Percentiles rank a stretch among this genome's conserved stretches.
Conservation (phyloP, 2,113 vertebrate species). For the Gasterosteus nipponicus region DNA sequence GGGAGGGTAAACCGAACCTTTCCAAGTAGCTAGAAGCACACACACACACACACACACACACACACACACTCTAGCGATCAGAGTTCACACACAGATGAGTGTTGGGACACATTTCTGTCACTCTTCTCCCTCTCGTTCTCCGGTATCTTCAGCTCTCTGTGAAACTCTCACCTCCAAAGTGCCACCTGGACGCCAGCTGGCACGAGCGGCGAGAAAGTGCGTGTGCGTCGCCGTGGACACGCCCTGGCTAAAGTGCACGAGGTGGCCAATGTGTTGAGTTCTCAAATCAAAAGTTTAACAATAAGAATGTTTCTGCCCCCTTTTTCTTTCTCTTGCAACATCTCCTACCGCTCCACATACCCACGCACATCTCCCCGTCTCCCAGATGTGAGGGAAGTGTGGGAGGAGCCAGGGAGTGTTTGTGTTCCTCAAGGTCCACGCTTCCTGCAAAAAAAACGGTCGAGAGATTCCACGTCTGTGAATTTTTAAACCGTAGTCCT, state of each 20-base stretch:
- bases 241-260: constrained; percentile 48
- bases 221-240: constrained; percentile 40
- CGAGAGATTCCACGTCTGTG: background rate
- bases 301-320: background rate
- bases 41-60: constrained; percentile 21
- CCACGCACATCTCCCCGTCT: constrained; percentile 3
- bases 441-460: constrained; percentile 62
- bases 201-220: constrained; percentile 49
- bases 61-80: constrained; percentile 12
- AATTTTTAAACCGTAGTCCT: background rate
- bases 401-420: constrained; percentile 62
- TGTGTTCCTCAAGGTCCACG: constrained; percentile 62
- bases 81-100: constrained; percentile 53
- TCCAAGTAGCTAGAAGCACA: constrained; percentile 43
- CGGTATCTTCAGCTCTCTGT: constrained; percentile 40
- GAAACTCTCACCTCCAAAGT: constrained; percentile 47
- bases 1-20: constrained; percentile 56
- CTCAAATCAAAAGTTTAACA: constrained; percentile 7
- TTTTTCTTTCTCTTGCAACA: background rate
- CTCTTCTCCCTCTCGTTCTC: constrained; percentile 10
- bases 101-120: constrained; percentile 39
- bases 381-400: constrained; percentile 70
- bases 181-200: constrained; percentile 54
- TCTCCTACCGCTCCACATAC: background rate
- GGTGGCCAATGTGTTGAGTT: constrained; percentile 56